phyloP scores from a whole-genome alignment of 1,140 invertebrate species.

The Solenopsis invicta region DNA sequence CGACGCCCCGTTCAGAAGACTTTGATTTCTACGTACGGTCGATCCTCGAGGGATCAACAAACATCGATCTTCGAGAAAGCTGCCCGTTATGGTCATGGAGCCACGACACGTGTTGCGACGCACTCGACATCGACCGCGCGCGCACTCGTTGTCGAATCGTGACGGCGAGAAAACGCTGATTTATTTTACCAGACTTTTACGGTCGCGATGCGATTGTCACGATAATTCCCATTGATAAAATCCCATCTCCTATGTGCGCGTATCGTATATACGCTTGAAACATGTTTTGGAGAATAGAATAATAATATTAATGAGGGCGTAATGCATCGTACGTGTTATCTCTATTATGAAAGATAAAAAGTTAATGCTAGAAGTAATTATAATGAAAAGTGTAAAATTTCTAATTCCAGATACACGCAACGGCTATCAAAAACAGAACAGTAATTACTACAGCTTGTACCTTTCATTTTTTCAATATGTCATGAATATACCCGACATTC shows the following conservation, averaged over 20 bases:
- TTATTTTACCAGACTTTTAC: not conserved
- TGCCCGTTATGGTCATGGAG: slow-evolving; percentile 30
- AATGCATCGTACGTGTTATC: not conserved
- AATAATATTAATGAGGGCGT: not conserved
- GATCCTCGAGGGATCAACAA: slow-evolving; percentile 31
- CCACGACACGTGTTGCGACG: slow-evolving; percentile 29
- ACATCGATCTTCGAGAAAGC: slow-evolving; percentile 26
- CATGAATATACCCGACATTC: slow-evolving; percentile 46
- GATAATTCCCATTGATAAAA: slow-evolving; percentile 1
- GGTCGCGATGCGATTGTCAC: not conserved
- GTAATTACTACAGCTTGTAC: slow-evolving; percentile 46
- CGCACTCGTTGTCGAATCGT: slow-evolving; percentile 36
- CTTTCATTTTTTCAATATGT: slow-evolving; percentile 55
- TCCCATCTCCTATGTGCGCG: not conserved
- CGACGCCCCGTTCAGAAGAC: not conserved
- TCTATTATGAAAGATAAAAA: not conserved
- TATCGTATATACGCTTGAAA: not conserved
- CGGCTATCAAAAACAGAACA: slow-evolving; percentile 24
- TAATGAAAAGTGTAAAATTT: slow-evolving; percentile 23
- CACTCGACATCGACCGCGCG: slow-evolving; percentile 17
- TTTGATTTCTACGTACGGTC: not conserved
- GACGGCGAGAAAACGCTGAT: slow-evolving; percentile 44
- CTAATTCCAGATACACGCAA: slow-evolving; percentile 8
- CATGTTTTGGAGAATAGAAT: not conserved
- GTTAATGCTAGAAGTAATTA: not conserved